These are phyloP conservation scores for Drosophila punjabiensis DNA, from an alignment of 1,140 invertebrate species.

Conservation along the genomic window DNA sequence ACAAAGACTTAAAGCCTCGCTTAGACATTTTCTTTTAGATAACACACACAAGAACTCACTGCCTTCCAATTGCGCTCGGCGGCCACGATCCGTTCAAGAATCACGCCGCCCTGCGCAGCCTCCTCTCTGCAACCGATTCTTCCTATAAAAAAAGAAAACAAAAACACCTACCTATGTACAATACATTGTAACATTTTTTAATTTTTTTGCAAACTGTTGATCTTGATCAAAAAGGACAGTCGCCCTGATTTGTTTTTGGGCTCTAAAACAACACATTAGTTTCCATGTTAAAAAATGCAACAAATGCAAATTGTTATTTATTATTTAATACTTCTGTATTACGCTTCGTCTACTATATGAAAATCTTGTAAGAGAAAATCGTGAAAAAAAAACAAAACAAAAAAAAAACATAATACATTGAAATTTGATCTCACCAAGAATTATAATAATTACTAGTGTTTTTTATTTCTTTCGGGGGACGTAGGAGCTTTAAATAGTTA, in stretches of 20 bases:
- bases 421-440: slow-evolving; percentile 81
- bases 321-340: slow-evolving; percentile 78
- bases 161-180: slow-evolving; percentile 68
- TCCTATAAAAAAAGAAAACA: slow-evolving; percentile 53
- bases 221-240: slow-evolving; percentile 66
- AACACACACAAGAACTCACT: slow-evolving; percentile 65
- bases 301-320: slow-evolving; percentile 82
- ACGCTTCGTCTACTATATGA: slow-evolving; percentile 65
- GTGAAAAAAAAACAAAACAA: slow-evolving; percentile 52
- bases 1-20: slow-evolving; percentile 81
- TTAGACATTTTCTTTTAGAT: slow-evolving; percentile 56
- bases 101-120: slow-evolving; percentile 47
- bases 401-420: slow-evolving; percentile 67
- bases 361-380: slow-evolving; percentile 73
- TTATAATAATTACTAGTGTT: not conserved
- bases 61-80: slow-evolving; percentile 64
- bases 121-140: slow-evolving; percentile 67
- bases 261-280: slow-evolving; percentile 64
- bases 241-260: slow-evolving; percentile 51
- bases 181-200: slow-evolving; percentile 67
- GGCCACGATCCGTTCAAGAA: slow-evolving; percentile 54
- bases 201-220: slow-evolving; percentile 74
- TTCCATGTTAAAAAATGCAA: slow-evolving; percentile 75
- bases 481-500: not conserved
- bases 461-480: not conserved